Percentiles rank a stretch among this genome's conserved stretches.
Conservation (phyloP, 2,113 vertebrate species). For the Malurus alboscapulatus region DNA sequence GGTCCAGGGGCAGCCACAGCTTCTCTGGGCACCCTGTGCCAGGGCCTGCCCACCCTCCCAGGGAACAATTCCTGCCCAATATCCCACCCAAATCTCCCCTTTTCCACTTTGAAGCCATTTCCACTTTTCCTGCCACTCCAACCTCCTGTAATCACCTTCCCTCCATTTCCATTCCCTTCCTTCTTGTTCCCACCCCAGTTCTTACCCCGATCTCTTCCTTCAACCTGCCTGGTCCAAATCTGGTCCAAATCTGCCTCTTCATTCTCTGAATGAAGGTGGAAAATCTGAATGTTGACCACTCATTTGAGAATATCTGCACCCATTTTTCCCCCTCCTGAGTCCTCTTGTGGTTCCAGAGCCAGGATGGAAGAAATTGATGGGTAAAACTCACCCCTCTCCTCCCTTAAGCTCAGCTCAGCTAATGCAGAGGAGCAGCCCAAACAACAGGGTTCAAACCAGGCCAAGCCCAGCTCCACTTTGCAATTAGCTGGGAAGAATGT, state of each 20-base stretch:
- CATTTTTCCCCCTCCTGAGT: not conserved
- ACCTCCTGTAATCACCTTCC: not conserved
- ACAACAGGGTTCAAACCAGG: constrained; percentile 27
- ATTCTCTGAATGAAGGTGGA: not conserved
- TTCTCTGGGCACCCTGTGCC: not conserved
- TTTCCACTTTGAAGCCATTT: not conserved
- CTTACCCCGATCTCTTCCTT: not conserved
- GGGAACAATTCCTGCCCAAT: not conserved
- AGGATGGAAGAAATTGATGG: not conserved
- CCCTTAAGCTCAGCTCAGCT: not conserved
- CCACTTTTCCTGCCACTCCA: not conserved
- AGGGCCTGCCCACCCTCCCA: not conserved
- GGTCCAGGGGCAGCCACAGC: not conserved
- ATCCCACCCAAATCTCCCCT: not conserved
- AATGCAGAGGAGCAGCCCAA: not conserved
- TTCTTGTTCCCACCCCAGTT: not conserved
- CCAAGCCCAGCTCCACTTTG: constrained; percentile 3
- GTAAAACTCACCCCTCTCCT: not conserved
- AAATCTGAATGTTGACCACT: not conserved
- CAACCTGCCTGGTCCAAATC: not conserved
- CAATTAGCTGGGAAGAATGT: constrained; percentile 39
- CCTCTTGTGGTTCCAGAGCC: not conserved
- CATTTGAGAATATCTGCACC: not conserved
- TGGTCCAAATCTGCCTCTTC: not conserved
- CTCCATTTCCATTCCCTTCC: not conserved